phyloP scores from a whole-genome alignment of 2,888 invertebrate genomes.

The Mythimna ferrago region DNA sequence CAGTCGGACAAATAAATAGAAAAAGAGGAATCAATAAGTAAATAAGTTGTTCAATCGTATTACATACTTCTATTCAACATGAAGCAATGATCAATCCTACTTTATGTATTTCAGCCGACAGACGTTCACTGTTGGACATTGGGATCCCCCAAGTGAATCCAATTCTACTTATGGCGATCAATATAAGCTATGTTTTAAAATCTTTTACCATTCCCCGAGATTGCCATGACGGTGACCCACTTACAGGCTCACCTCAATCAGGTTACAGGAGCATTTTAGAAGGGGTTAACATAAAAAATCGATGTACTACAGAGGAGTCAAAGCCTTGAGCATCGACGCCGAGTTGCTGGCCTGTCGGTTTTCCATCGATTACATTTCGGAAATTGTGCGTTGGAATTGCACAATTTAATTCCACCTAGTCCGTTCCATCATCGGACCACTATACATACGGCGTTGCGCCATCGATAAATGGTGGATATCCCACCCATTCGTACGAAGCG shows the following conservation, averaged over 20 bases:
- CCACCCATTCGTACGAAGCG: no score
- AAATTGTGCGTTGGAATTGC: no score
- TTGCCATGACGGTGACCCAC: slow-evolving; percentile 19
- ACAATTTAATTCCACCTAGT: no score
- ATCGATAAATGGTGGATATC: no score
- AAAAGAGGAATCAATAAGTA: not conserved
- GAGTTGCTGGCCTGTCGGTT: no score
- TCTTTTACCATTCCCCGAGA: not conserved
- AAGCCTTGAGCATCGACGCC: no score
- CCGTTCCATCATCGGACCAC: no score
- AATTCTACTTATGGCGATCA: not conserved
- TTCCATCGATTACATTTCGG: no score
- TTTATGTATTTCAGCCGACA: no score
- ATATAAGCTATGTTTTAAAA: not conserved
- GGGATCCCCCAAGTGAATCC: no score
- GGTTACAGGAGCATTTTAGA: not conserved
- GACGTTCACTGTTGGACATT: no score
- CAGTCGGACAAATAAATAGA: not conserved
- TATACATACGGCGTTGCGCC: no score
- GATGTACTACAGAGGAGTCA: not conserved
- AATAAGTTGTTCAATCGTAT: not conserved
- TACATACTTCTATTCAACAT: not conserved
- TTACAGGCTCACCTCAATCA: slow-evolving; percentile 10
- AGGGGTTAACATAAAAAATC: not conserved
- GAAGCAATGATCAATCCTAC: not conserved